Conservation (phyloP, 2,113 vertebrate species). For the Neolamprologus fasciatus region DNA sequence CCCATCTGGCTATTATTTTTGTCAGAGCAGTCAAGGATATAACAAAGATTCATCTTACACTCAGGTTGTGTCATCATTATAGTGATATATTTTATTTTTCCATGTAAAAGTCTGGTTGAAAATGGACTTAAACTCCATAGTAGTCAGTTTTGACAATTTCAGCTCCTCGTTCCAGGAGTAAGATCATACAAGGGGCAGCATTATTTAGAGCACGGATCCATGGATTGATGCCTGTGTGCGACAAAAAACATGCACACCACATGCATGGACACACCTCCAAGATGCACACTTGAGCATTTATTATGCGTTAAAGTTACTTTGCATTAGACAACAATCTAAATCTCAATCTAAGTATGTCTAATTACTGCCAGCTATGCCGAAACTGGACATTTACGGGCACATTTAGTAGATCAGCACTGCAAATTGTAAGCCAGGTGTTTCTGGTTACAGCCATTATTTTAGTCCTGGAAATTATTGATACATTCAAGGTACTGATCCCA, state of each 20-base stretch:
- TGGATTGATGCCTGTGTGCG: background rate
- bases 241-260: background rate
- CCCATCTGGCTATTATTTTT: background rate
- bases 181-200: background rate
- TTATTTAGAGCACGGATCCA: background rate
- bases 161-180: background rate
- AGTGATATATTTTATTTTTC: background rate
- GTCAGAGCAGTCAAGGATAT: background rate
- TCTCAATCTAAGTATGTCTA: background rate
- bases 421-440: background rate
- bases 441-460: background rate
- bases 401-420: background rate
- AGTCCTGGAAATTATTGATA: background rate
- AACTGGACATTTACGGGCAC: background rate
- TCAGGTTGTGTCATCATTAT: background rate
- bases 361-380: fast-evolving
- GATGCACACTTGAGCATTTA: background rate
- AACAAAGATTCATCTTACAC: background rate
- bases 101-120: background rate
- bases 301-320: background rate
- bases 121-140: background rate
- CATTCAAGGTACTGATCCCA: background rate
- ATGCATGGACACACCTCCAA: background rate
- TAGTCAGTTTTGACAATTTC: background rate
- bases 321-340: background rate